phyloP scores from a whole-genome alignment of 2,888 invertebrate genomes.

The Drosophila suboccidentalis region DNA sequence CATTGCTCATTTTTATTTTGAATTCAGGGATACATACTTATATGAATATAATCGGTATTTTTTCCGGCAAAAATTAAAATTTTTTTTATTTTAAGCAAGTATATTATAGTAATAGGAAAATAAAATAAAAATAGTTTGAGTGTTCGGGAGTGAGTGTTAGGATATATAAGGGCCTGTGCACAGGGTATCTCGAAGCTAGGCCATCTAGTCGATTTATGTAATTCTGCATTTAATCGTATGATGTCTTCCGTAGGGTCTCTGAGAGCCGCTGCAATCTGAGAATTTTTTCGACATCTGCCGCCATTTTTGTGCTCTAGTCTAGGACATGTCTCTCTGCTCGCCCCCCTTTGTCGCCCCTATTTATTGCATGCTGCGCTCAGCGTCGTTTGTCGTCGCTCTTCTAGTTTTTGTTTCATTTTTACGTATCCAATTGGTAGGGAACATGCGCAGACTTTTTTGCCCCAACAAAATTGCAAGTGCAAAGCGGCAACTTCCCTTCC shows the following conservation, averaged over 20 bases:
- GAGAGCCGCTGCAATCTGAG: conserved; percentile 7
- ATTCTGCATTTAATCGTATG: neutral
- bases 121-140: no score
- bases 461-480: conserved; percentile 63
- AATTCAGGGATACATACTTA: no score
- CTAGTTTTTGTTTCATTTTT: conserved; percentile 63
- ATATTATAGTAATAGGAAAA: no score
- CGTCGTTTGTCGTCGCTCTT: conserved; percentile 42
- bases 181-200: no score
- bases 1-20: no score
- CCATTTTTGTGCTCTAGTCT: conserved; percentile 59
- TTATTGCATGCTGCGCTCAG: conserved; percentile 1
- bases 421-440: conserved; percentile 66
- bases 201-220: neutral
- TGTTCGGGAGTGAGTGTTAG: neutral
- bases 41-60: no score
- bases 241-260: conserved; percentile 17
- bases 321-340: conserved; percentile 20
- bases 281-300: conserved; percentile 27
- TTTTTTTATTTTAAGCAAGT: no score
- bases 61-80: no score
- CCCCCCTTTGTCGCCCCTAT: neutral
- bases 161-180: no score
- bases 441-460: conserved; percentile 81
- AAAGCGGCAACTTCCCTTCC: conserved; percentile 38